Percentiles rank a stretch among this genome's conserved stretches.
Evolutionary conservation across 2,113 vertebrate species (phyloP).

Genomic region (Chaenogobius annularis): DNA sequence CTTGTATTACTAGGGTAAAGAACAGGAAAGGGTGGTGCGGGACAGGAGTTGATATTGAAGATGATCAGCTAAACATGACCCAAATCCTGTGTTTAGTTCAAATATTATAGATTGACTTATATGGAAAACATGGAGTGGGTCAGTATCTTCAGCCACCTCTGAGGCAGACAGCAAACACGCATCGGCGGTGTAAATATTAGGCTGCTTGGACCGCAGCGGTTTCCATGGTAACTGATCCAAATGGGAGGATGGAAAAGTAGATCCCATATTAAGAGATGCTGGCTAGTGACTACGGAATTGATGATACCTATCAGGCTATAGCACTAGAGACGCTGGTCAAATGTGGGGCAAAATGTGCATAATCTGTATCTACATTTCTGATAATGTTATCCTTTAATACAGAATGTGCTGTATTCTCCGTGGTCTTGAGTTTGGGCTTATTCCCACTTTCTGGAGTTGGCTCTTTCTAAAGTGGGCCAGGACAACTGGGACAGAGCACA

Average conservation of each 20-base stretch:
- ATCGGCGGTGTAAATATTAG: conserved; percentile 65
- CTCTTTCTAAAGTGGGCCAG: conserved; percentile 42
- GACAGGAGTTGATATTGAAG: not conserved
- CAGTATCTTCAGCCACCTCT: conserved; percentile 36
- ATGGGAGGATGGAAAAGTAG: conserved; percentile 46
- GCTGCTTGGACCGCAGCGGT: conserved; percentile 50
- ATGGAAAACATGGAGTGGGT: conserved; percentile 48
- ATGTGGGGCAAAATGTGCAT: not conserved
- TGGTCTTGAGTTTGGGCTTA: not conserved
- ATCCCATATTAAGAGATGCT: conserved; percentile 50
- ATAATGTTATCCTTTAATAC: not conserved
- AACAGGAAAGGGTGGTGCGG: not conserved
- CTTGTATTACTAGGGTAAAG: conserved; percentile 6
- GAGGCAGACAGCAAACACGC: conserved; percentile 57
- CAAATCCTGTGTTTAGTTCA: conserved; percentile 32
- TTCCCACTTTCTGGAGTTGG: conserved; percentile 7
- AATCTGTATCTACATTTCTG: not conserved
- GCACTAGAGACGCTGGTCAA: not conserved
- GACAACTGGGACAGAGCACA: conserved; percentile 50
- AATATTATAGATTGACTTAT: conserved; percentile 51
- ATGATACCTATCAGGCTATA: conserved; percentile 7
- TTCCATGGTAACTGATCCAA: conserved; percentile 60
- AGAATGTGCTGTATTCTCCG: not conserved
- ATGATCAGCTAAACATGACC: conserved; percentile 1
- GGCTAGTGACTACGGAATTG: conserved; percentile 29